phyloP scores from a whole-genome alignment of 2,113 vertebrate species.

The Fregetta grallaria region DNA sequence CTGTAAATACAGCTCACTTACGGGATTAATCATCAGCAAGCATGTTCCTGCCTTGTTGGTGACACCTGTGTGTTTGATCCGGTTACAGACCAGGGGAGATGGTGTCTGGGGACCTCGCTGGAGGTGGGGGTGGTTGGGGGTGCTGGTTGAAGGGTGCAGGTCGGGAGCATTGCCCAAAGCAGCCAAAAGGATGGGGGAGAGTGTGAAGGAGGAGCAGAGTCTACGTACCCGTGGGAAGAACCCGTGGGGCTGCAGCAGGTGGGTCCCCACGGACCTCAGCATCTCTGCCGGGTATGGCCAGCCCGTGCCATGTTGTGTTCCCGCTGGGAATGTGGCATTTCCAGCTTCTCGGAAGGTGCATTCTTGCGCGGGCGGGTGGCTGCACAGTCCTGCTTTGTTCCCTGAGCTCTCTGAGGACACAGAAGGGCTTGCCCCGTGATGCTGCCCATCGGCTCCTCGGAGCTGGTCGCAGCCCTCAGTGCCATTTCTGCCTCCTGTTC shows the following conservation, averaged over 20 bases:
- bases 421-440: background rate
- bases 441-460: background rate
- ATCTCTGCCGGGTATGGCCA: background rate
- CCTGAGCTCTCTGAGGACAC: rapidly evolving
- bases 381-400: background rate
- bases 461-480: background rate
- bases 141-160: background rate
- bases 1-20: slow-evolving; percentile 25
- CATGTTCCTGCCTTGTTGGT: background rate
- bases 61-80: background rate
- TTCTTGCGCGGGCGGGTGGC: background rate
- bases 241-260: background rate
- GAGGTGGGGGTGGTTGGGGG: background rate
- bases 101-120: background rate
- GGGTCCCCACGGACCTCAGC: background rate
- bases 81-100: background rate
- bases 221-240: rapidly evolving
- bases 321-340: background rate
- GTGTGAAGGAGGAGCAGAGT: background rate
- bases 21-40: background rate
- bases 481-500: background rate
- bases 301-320: rapidly evolving
- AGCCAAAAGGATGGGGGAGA: background rate
- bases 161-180: background rate
- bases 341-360: background rate